Evolutionary conservation across 1,140 invertebrate species (phyloP), one percentile per base, ranked within the genome.

Genomic region (Drosophila tsacasi): DNA sequence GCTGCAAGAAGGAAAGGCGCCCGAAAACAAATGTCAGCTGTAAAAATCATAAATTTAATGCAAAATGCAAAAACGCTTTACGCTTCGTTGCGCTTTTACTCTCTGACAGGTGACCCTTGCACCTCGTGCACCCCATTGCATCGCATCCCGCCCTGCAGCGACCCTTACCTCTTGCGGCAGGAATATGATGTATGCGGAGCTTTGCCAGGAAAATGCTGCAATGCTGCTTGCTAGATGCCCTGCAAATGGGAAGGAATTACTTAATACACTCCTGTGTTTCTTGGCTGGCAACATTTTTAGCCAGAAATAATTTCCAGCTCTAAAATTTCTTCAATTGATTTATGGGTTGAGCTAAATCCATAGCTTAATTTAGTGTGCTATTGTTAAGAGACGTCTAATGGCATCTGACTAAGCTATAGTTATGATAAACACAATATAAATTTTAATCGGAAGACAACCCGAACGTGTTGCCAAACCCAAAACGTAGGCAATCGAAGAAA

Each of bases 31-130:
- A 89, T 89, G 85, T 82, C 85, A 89, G 85, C 85, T 90, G 85
- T 87, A 89, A 90, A 90, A 90, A 89, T 89, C 85, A 89, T 89
- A 89, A 89, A 89, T 89, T 89, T 89, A 79, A 85, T 90, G 85
- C 86, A 89, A 89, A 89, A 90, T 90, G 84, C 84, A 90, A 79
- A 89, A 89, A 85, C 72, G 75, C 55, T 65, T 85, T 90, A 63
- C 78, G 75, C 85, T 89, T 79, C 84, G 84, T 69, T 89, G 84
- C 84, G 78, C 84, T 89, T 89, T 91, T 84, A 81, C 81, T 78
- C 81, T 61, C 75, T 89, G 84, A 84, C 83, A 89, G 84, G 72
- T 87, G 77, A 72, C 79, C 72, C 52, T 55, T 59, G 30, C 63
- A 68, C 67, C 66, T 49, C 35, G 25, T 61, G 32, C 21, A 52